Base-by-base conservation (phyloP, 2,888 invertebrate genomes). In the Eupeodes latifasciatus region DNA sequence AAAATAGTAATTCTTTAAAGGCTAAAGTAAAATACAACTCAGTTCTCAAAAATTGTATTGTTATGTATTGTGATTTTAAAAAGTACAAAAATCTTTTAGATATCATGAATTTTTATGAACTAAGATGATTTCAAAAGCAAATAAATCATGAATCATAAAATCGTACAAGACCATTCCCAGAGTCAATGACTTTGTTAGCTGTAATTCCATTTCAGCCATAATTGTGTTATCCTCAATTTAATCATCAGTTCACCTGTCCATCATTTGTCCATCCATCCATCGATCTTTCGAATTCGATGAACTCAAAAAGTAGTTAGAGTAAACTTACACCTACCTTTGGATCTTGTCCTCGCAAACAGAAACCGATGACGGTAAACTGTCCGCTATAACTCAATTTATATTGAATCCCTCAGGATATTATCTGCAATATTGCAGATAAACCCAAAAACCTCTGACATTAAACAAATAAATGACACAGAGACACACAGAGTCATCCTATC, bases 381-480 rank as follows among this genome's bases (percentile, higher is more conserved):
- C 83, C 66, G 44, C 71, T 61, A 62, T 80, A 83, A 76, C 75
- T 76, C 76, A 75, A 59, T 87, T 76, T 27, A 11, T 40, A 61
- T 61, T 19, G 62, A 53, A 62, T 78, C 82, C 78, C 79, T 40
- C 27, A 77, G 87, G 84, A 80, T 36, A 66, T 61, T 44, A 55
- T 64, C 59, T 53, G 79, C 79, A 79, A 64, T 66, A 64, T 83
- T 81, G 81, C 81, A 69, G 74, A 62, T 64, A 69, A 49, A 66
- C 67, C 78, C 40, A 27, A 69, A 85, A 86, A 80, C 80, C 72
- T 72, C 72, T 66, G 72, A 59, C 53, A 76, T 66, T 72, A 79
- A 79, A 69, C 71, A 87, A 87, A 87, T 80, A 72, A 80, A 66
- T 74, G 67, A 49, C 74, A 79, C 40, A 59, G 69, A 49, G 57